A percentile compares a stretch with the other conserved stretches of the same genome.
These are phyloP conservation scores for Alaudala cheleensis DNA, from an alignment of 2,113 vertebrate species.

Conservation along the genomic window DNA sequence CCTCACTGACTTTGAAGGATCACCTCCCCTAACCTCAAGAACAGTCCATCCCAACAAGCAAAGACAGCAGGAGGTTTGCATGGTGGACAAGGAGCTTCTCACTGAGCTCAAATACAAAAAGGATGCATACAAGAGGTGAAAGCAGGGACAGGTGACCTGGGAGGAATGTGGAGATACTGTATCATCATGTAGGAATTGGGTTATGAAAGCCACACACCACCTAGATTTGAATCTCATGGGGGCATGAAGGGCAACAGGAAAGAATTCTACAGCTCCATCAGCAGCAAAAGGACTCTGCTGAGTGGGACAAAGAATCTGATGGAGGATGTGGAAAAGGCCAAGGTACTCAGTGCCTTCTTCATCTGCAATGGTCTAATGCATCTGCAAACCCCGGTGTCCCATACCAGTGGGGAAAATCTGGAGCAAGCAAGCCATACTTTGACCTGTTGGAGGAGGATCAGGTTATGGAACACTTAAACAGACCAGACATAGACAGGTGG, in stretches of 20 bases:
- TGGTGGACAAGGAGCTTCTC: not conserved
- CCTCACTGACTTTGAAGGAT: not conserved
- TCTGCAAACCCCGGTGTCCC: not conserved
- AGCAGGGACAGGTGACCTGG: not conserved
- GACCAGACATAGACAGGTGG: not conserved
- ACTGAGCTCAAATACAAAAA: not conserved
- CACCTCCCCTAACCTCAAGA: not conserved
- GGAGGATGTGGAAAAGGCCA: not conserved
- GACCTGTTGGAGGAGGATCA: not conserved
- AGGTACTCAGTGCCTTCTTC: not conserved
- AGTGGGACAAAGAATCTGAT: not conserved
- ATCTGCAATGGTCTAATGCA: not conserved
- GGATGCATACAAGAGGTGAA: not conserved
- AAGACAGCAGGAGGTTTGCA: not conserved
- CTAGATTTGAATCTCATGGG: not conserved
- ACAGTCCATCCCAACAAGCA: not conserved
- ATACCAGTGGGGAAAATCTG: not conserved
- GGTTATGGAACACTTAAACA: not conserved
- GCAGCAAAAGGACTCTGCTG: not conserved
- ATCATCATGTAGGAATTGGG: not conserved
- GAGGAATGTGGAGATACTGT: not conserved
- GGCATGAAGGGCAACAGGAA: not conserved
- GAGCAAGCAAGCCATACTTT: not conserved
- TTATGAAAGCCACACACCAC: not conserved
- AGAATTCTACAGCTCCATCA: not conserved